These are phyloP conservation scores for Glaucidium brasilianum DNA, from an alignment of 2,113 vertebrate genomes.

Conservation along the genomic window DNA sequence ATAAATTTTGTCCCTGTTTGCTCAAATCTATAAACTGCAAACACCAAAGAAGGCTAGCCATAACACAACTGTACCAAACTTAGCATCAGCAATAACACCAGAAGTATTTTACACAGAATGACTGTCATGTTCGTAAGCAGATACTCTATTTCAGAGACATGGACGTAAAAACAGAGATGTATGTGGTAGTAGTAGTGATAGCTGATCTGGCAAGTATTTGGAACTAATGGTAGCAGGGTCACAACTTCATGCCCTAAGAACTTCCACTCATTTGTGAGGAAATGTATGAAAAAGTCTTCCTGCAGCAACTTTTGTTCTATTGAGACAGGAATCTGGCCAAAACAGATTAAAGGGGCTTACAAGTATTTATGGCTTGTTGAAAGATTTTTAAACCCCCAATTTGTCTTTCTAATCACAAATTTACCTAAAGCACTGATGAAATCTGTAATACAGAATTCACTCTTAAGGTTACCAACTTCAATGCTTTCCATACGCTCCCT, in stretches of 20 bases:
- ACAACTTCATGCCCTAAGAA: neutral
- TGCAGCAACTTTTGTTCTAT: neutral
- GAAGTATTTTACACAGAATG: neutral
- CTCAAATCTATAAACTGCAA: neutral
- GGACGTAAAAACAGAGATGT: neutral
- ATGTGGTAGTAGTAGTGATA: rapidly evolving
- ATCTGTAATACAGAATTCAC: neutral
- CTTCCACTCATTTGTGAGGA: neutral
- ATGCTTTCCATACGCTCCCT: neutral
- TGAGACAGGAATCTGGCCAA: neutral
- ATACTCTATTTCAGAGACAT: neutral
- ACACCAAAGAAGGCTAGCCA: neutral
- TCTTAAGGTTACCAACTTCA: neutral
- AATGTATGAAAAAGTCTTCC: neutral
- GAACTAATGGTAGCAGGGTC: neutral
- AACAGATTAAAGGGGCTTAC: neutral
- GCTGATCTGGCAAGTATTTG: neutral
- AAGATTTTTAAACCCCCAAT: neutral
- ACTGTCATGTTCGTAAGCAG: neutral
- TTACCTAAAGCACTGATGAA: neutral
- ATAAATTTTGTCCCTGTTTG: neutral
- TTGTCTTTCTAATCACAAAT: neutral
- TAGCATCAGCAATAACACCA: neutral
- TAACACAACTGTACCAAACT: neutral
- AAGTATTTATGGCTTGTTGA: neutral